Percentiles rank a stretch among this genome's conserved stretches.
phyloP scores from a whole-genome alignment of 1,140 invertebrate species.

The Muscidifurax raptorellus region DNA sequence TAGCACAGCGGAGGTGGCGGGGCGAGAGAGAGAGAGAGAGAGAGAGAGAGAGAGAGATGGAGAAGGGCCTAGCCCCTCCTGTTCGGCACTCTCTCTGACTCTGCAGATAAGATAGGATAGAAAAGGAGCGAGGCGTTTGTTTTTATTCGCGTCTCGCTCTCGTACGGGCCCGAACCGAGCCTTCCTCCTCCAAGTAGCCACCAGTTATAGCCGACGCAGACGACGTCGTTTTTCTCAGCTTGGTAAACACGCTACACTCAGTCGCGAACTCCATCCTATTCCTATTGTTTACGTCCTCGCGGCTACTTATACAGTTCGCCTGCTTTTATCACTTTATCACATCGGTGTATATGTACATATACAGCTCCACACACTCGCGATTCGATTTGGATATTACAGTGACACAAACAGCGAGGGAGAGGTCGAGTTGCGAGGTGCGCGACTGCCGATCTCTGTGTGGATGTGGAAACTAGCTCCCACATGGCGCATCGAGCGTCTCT shows the following conservation, averaged over 20 bases:
- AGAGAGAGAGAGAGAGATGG: too few species aligned
- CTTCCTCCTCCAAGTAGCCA: slow-evolving; percentile 5
- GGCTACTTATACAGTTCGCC: background rate
- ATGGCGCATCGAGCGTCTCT: slow-evolving; percentile 50
- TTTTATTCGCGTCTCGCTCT: slow-evolving; percentile 48
- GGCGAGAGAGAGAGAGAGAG: background rate
- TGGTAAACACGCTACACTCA: background rate
- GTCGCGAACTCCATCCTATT: slow-evolving; percentile 26
- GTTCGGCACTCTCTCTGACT: background rate
- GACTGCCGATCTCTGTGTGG: background rate
- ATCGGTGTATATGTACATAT: background rate
- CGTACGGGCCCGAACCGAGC: slow-evolving; percentile 30
- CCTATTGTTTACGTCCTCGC: background rate
- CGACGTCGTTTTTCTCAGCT: background rate
- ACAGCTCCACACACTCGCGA: background rate
- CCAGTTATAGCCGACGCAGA: slow-evolving; percentile 16
- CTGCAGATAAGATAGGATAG: background rate
- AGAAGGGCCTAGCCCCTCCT: background rate
- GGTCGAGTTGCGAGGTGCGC: background rate
- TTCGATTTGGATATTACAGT: background rate
- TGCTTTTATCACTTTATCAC: background rate
- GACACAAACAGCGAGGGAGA: background rate
- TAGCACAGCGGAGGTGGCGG: background rate
- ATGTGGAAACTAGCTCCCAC: slow-evolving; percentile 12
- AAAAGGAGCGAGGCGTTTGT: slow-evolving; percentile 31